Conservation (phyloP, 2,888 invertebrate species). For the Prenolepis imparis region DNA sequence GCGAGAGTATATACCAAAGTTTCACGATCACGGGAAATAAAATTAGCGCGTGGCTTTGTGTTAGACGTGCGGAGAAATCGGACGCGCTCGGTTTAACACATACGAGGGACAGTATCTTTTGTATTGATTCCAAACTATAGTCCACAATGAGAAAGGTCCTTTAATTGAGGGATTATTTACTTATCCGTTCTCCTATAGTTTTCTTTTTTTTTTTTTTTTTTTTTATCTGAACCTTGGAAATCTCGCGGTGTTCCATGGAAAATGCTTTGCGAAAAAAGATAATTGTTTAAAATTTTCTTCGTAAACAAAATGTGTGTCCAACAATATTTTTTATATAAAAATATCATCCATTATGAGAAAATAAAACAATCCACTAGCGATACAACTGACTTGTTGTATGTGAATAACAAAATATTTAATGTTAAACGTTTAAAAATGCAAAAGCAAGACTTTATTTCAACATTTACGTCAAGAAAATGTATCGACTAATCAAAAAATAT, state of each 20-base stretch:
- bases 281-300: background rate
- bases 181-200: conserved; percentile 57
- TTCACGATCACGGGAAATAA: conserved; percentile 22
- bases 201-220: conserved; percentile 23
- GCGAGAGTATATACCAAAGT: background rate
- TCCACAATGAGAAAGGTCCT: conserved; percentile 42
- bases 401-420: background rate
- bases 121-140: conserved; percentile 24
- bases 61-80: background rate
- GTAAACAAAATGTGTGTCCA: background rate
- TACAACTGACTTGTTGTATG: background rate
- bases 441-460: no score
- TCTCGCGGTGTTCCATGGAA: background rate
- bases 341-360: background rate
- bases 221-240: conserved; percentile 44
- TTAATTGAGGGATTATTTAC: conserved; percentile 75
- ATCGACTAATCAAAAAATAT: background rate
- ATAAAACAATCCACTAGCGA: background rate
- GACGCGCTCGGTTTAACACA: conserved; percentile 26
- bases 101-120: background rate
- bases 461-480: background rate
- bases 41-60: conserved; percentile 5
- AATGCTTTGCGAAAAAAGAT: background rate
- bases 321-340: background rate
- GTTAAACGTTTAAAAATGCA: background rate